Evolutionary conservation across 2,797 vertebrate genomes (phyloP).

Genomic region (Tiaroga cobitis): DNA sequence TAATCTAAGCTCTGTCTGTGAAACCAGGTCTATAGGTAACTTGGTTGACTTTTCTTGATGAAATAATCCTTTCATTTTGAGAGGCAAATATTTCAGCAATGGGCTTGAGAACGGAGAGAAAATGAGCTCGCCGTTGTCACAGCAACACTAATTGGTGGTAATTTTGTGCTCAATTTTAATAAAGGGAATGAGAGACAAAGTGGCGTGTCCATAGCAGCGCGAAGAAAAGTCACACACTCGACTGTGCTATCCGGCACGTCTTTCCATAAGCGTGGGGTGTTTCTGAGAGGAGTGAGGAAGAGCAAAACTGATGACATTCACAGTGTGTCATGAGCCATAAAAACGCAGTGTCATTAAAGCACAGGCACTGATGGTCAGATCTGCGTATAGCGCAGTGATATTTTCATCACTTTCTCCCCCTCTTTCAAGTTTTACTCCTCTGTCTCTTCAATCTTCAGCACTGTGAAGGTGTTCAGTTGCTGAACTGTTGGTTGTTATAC

Average conservation of each 20-base stretch:
- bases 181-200: constrained; percentile 66
- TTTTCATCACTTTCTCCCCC: constrained; percentile 26
- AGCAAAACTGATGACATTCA: constrained; percentile 67
- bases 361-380: constrained; percentile 1
- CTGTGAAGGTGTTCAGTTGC: background rate
- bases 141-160: constrained; percentile 75
- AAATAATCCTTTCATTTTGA: background rate
- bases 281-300: background rate
- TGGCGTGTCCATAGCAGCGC: constrained; percentile 58
- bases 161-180: constrained; percentile 72
- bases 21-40: background rate
- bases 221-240: constrained; percentile 14
- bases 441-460: background rate
- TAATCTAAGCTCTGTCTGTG: too few relatives aligned
- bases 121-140: constrained; percentile 64
- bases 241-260: background rate
- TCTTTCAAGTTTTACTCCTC: constrained; percentile 1
- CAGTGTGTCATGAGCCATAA: constrained; percentile 67
- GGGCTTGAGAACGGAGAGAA: constrained; percentile 61
- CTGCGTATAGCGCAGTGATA: constrained; percentile 14
- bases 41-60: background rate
- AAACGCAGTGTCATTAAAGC: constrained; percentile 69
- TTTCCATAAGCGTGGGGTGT: constrained; percentile 32
- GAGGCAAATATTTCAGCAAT: constrained; percentile 2
- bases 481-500: background rate